Evolutionary conservation across 1,140 invertebrate species (phyloP).

Genomic region (Tenebrio molitor): DNA sequence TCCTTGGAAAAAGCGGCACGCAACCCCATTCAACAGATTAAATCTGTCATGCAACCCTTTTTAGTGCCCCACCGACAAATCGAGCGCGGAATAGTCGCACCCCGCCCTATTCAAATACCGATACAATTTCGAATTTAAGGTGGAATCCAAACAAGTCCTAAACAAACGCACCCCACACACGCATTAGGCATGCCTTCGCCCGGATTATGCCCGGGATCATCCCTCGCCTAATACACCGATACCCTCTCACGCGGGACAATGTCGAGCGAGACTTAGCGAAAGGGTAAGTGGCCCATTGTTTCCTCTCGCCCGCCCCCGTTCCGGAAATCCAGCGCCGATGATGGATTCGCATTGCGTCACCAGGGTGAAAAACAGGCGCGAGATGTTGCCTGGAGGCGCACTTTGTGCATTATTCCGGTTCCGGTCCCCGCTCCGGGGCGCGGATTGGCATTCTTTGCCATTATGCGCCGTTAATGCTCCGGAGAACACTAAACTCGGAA

Average conservation of each 20-base stretch:
- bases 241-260: slow-evolving; percentile 35
- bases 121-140: slow-evolving; percentile 25
- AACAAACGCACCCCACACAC: slow-evolving; percentile 21
- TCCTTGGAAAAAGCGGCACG: not conserved
- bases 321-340: slow-evolving; percentile 37
- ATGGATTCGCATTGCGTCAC: slow-evolving; percentile 36
- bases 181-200: not conserved
- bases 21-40: slow-evolving; percentile 25
- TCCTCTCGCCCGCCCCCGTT: slow-evolving; percentile 1
- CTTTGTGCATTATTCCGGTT: slow-evolving; percentile 40
- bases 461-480: slow-evolving; percentile 9
- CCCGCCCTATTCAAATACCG: slow-evolving; percentile 6
- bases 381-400: slow-evolving; percentile 37
- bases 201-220: slow-evolving; percentile 22
- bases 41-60: not conserved
- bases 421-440: slow-evolving; percentile 24
- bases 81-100: not conserved
- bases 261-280: slow-evolving; percentile 31
- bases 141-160: slow-evolving; percentile 35
- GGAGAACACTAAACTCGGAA: slow-evolving; percentile 4
- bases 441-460: slow-evolving; percentile 16
- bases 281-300: slow-evolving; percentile 38
- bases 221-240: slow-evolving; percentile 24
- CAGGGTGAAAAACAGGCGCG: slow-evolving; percentile 37
- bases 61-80: slow-evolving; percentile 1